Evolutionary conservation across 2,113 vertebrate species (phyloP), one percentile per base, ranked within the genome.

Genomic region (Phasianus colchicus): DNA sequence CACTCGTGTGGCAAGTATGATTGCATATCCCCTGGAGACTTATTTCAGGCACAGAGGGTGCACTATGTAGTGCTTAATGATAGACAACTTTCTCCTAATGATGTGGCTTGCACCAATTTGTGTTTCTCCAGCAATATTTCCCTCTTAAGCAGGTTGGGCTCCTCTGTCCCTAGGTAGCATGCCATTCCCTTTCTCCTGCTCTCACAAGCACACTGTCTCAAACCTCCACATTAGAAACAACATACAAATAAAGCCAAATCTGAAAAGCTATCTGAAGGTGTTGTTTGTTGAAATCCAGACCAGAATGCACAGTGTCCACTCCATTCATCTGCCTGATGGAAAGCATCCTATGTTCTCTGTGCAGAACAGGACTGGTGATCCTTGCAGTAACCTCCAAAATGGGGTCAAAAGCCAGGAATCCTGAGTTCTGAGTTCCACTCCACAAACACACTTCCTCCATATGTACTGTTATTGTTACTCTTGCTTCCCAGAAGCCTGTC

Each of bases 51-150:
- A 75, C 85, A 71, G 72, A 83, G 91, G 94, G 94, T 86, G 76
- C 47, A 45, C 88, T 71, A 13, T 8, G 0, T 67, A 73, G 69
- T 3, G 9, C 50, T 91, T 95, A 95, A 95, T 78, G 93, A 93
- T 45, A 90, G 92, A 76, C 89, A 96, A 69, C 89, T 93, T 94
- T 84, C 78, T 94, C 73, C 77, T 96, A 95, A 96, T 92, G 91
- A 95, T 92, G 86, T 83, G 65, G 57, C 84, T 95, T 84, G 66
- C 57, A 72, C 88, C 85, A 92, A 86, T 95, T 95, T 95, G 76
- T 92, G 77, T 83, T 96, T 92, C 85, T 79, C 74, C 83, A 87
- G 86, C 77, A 79, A 15, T 60, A 94, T 91, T 94, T 91, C 79
- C 73, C 69, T 88, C 71, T 61, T 43, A 81, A 94, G 43, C 73